Evolutionary conservation across 1,140 invertebrate species (phyloP), one percentile per base, ranked within the genome.

Genomic region (Drosophila eugracilis): DNA sequence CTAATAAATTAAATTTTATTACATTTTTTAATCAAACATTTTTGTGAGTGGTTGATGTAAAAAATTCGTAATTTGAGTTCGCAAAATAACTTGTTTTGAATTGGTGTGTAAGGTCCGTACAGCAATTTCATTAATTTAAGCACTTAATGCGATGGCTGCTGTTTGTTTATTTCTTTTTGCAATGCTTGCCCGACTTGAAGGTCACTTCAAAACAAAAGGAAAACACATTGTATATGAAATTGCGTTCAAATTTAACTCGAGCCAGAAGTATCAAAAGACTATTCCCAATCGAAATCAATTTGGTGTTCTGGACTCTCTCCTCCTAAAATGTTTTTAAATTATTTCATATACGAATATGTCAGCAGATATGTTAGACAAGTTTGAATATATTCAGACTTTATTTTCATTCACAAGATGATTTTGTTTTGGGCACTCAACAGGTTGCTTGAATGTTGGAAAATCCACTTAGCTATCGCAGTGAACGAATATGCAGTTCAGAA

Each of bases 401-500:
- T 32, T 32, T 32, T 32, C 28, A 30, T 32, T 12, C n/a, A 26
- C 1, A 26, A 26, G 4, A 26, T n/a, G n/a, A 41, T 57, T 44
- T 52, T 14, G 7, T 14, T 55, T 45, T 21, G 12, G 42, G 44
- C 34, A 75, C 17, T 69, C 49, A 54, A 73, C 55, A 81, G 50
- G 62, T 69, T 55, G 12, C 9, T 62, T 76, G 67, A 66, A 57
- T 71, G 60, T 75, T 78, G 75, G 63, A 24, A 52, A 39, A 10
- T 63, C 42, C 48, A 22, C 10, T 36, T 37, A 26, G 19, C 10
- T 14, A 45, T 26, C 55, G 36, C 32, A 24, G n/a, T 36, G 4
- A 22, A 36, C 0, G 14, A 15, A n/a, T 7, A 4, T 30, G 47
- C 28, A 49, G 3, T 14, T 19, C 15, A 4, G 21, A 17, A 52